A percentile compares a stretch with the other conserved stretches of the same genome.
These are phyloP conservation scores for Thripadectes ignobilis DNA, from an alignment of 2,797 vertebrate genomes.

Conservation along the genomic window DNA sequence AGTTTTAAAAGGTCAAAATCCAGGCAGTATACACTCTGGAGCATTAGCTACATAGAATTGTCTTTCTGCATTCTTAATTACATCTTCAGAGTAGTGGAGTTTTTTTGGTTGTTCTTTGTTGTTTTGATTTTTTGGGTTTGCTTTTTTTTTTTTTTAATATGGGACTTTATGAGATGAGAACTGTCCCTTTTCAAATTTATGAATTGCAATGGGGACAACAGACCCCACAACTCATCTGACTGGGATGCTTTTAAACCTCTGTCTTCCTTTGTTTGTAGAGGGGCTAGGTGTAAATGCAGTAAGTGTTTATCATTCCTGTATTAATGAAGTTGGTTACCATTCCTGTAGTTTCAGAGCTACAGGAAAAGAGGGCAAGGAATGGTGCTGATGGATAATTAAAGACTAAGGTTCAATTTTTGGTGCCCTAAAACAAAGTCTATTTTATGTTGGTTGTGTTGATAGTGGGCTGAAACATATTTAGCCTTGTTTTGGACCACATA, in stretches of 20 bases:
- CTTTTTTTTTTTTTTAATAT: not conserved
- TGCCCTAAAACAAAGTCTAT: not conserved
- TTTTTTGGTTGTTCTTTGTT: not conserved
- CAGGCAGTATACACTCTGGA: conserved; percentile 44
- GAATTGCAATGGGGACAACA: not conserved
- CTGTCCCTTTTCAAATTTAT: not conserved
- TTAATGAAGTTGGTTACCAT: not conserved
- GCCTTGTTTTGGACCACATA: not conserved
- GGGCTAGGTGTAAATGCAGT: not conserved
- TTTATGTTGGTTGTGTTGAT: not conserved
- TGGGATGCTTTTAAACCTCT: not conserved
- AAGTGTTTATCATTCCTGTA: not conserved
- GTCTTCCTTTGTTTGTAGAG: not conserved
- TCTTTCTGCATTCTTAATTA: conserved; percentile 59
- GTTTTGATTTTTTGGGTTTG: not conserved
- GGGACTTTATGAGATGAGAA: not conserved
- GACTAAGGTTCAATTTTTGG: not conserved
- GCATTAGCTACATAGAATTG: conserved; percentile 33
- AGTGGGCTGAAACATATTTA: not conserved
- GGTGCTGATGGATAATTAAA: not conserved
- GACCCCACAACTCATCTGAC: not conserved
- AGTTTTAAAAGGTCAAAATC: conserved; percentile 75
- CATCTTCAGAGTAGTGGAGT: not conserved
- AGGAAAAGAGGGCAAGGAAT: not conserved
- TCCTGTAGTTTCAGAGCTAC: not conserved